Evolutionary conservation across 2,113 vertebrate genomes (phyloP).

Genomic region (Larimichthys polyactis): DNA sequence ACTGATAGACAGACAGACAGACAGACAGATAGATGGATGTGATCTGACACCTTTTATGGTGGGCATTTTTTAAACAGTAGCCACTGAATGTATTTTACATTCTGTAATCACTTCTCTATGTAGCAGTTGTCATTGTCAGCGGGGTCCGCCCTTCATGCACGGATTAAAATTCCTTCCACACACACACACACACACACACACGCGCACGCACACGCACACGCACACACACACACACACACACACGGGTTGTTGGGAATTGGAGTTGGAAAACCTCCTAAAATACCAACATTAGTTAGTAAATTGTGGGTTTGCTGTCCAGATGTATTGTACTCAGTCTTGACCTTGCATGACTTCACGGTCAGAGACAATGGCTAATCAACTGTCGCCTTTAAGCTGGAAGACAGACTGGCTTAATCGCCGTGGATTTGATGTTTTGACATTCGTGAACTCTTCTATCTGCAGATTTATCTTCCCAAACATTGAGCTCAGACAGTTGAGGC

Average conservation of each 20-base stretch:
- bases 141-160: background rate
- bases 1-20: too few species aligned
- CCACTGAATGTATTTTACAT: background rate
- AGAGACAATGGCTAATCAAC: constrained; percentile 32
- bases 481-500: constrained; percentile 18
- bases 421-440: constrained; percentile 43
- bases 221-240: too few species aligned
- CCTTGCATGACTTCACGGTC: constrained; percentile 5
- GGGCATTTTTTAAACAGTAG: background rate
- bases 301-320: background rate
- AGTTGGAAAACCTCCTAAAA: background rate
- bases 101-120: background rate
- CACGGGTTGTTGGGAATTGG: background rate
- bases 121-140: background rate
- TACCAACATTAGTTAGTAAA: constrained; percentile 2
- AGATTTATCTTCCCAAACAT: constrained; percentile 44
- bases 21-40: too few species aligned
- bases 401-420: constrained; percentile 30
- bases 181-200: too few species aligned
- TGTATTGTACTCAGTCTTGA: constrained; percentile 13
- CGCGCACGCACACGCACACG: too few species aligned
- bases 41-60: background rate
- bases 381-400: background rate
- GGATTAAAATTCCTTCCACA: background rate
- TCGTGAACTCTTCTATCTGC: constrained; percentile 33